phyloP scores from a whole-genome alignment of 2,797 vertebrate genomes.

The Lithobates sylvaticus region DNA sequence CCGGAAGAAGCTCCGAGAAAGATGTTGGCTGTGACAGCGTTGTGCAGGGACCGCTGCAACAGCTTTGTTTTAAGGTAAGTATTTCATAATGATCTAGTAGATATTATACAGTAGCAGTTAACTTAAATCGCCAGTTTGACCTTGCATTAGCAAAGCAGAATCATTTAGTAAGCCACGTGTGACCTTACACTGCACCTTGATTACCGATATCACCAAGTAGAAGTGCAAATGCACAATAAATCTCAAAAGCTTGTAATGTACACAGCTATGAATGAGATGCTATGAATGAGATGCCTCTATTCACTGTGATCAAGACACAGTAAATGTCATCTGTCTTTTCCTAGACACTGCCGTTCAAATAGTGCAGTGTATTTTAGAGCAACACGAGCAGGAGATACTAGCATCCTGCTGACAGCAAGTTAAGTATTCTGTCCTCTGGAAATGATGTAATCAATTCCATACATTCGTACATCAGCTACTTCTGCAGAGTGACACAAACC shows the following conservation, averaged over 20 bases:
- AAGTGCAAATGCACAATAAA: background rate
- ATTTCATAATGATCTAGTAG: too few species aligned
- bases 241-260: background rate
- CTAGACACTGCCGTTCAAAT: slow-evolving; percentile 6
- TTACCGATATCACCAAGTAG: background rate
- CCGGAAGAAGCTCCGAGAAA: too few species aligned
- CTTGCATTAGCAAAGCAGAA: background rate
- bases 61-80: too few species aligned
- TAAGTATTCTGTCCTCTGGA: slow-evolving; percentile 58
- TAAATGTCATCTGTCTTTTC: background rate
- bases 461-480: slow-evolving; percentile 54
- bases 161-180: background rate
- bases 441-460: slow-evolving; percentile 63
- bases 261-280: background rate
- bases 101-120: background rate
- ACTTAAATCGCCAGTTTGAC: background rate
- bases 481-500: slow-evolving; percentile 49
- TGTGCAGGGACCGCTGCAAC: too few species aligned
- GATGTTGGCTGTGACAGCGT: too few species aligned
- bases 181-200: background rate
- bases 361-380: slow-evolving; percentile 1
- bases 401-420: slow-evolving; percentile 57
- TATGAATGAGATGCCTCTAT: background rate
- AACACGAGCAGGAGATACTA: slow-evolving; percentile 25
- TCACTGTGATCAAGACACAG: background rate